Evolutionary conservation across 64 coral and sea anemone genomes (phyloP).

Genomic region (Pocillopora verrucosa): DNA sequence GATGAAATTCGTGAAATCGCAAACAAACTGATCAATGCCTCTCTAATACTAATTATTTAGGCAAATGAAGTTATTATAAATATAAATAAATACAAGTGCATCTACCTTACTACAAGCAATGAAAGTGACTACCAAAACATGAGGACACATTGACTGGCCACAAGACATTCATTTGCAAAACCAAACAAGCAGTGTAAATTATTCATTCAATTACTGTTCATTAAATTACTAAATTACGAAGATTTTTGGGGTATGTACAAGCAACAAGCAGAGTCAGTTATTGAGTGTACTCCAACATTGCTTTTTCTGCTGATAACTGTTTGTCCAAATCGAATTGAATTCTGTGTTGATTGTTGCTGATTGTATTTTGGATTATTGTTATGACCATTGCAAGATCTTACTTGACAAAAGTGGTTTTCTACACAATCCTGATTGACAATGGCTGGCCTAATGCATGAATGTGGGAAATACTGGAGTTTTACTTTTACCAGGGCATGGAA

Average conservation of each 20-base stretch:
- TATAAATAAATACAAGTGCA: too few relatives aligned
- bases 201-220: too few relatives aligned
- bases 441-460: slow-evolving; percentile 16
- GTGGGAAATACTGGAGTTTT: slow-evolving; percentile 8
- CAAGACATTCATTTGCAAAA: too few relatives aligned
- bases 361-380: slow-evolving; percentile 42
- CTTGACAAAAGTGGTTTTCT: slow-evolving; percentile 46
- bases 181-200: too few relatives aligned
- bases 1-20: too few relatives aligned
- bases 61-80: too few relatives aligned
- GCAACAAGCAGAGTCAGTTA: background rate
- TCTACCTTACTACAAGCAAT: too few relatives aligned
- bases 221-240: too few relatives aligned
- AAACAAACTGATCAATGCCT: too few relatives aligned
- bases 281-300: background rate
- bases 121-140: too few relatives aligned
- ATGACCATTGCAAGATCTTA: slow-evolving; percentile 30
- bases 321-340: background rate
- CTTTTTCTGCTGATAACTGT: background rate
- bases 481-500: background rate
- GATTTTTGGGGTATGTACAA: background rate
- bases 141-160: too few relatives aligned
- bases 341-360: slow-evolving; percentile 20
- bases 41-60: too few relatives aligned
- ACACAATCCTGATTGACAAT: slow-evolving; percentile 43